Conservation (phyloP, 2,797 vertebrate genomes). For the Chrysolophus pictus region DNA sequence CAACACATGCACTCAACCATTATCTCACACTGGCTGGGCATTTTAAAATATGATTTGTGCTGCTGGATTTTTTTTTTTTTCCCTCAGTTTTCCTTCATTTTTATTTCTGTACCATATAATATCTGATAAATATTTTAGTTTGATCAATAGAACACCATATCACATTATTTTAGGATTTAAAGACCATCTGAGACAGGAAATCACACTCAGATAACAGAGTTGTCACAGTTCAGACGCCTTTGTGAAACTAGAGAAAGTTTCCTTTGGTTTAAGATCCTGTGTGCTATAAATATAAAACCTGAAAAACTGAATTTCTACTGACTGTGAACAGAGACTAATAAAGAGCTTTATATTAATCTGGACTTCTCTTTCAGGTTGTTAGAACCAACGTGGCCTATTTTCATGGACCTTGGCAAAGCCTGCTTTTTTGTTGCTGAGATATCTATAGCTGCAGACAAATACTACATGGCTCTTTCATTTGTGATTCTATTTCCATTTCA, state of each 20-base stretch:
- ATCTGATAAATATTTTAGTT: background rate
- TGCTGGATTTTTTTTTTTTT: background rate
- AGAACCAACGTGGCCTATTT: constrained; percentile 36
- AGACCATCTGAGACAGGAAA: background rate
- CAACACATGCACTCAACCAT: background rate
- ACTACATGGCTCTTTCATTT: background rate
- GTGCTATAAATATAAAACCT: constrained; percentile 39
- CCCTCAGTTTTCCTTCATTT: background rate
- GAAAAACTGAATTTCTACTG: constrained; percentile 38
- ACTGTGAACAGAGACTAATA: constrained; percentile 16
- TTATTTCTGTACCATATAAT: background rate
- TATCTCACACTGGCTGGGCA: background rate
- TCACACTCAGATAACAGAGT: background rate
- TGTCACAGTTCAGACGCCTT: constrained; percentile 15
- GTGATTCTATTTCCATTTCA: background rate
- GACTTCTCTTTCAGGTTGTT: constrained; percentile 37
- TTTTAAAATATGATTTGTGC: background rate
- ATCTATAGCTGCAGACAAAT: background rate
- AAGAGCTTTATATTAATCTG: constrained; percentile 47
- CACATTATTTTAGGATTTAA: constrained; percentile 20
- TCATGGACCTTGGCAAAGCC: constrained; percentile 12
- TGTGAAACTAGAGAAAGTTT: background rate
- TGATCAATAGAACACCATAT: background rate
- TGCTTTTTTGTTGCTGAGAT: background rate
- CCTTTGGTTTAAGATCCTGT: background rate